phyloP scores from a whole-genome alignment of 2,888 invertebrate genomes.

The Andrena hattorfiana region DNA sequence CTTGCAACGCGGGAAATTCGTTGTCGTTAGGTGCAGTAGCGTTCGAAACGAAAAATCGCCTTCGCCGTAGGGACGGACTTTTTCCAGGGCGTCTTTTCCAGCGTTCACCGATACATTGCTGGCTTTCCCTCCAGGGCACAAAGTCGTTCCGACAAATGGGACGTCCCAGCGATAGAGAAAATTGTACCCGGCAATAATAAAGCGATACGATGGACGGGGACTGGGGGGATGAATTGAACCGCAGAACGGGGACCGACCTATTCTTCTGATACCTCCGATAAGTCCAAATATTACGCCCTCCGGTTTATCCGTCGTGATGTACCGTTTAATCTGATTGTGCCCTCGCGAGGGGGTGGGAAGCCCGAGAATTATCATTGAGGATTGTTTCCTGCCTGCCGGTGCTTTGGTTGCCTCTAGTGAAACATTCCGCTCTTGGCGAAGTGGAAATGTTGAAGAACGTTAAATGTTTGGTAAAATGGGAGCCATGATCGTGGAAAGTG shows the following conservation, averaged over 20 bases:
- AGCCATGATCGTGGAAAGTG: too few relatives aligned
- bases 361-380: constrained; percentile 18
- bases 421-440: constrained; percentile 13
- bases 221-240: constrained; percentile 56
- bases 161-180: constrained; percentile 77
- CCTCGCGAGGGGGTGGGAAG: constrained; percentile 3
- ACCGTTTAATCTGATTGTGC: constrained; percentile 35
- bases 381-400: not conserved
- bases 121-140: constrained; percentile 63
- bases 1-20: constrained; percentile 50
- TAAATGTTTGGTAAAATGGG: too few relatives aligned
- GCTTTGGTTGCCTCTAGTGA: not conserved
- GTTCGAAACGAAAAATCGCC: constrained; percentile 54
- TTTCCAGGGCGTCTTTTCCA: constrained; percentile 53
- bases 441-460: not conserved
- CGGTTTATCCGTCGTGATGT: constrained; percentile 52
- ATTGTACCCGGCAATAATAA: constrained; percentile 77
- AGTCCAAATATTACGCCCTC: constrained; percentile 50
- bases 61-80: constrained; percentile 39
- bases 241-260: not conserved
- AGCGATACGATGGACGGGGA: constrained; percentile 66
- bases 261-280: constrained; percentile 58
- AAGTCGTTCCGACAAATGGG: constrained; percentile 79
- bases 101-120: constrained; percentile 52
- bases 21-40: constrained; percentile 60